Conservation (phyloP, 2,888 invertebrate species). For the Perizoma flavofasciatum region DNA sequence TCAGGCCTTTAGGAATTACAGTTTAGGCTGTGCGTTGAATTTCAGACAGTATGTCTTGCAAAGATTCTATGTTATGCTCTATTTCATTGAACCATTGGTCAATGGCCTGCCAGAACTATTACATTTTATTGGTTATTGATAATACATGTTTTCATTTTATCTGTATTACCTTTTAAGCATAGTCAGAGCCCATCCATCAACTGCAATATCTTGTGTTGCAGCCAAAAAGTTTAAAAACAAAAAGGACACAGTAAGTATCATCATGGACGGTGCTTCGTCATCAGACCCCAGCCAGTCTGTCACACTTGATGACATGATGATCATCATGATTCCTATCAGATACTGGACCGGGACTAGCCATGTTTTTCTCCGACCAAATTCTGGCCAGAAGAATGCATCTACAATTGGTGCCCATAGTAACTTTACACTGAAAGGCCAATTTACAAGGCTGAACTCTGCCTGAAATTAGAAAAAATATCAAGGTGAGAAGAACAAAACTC, state of each 20-base stretch:
- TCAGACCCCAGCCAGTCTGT: slow-evolving; percentile 90
- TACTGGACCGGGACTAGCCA: slow-evolving; percentile 98
- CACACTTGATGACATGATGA: slow-evolving; percentile 90
- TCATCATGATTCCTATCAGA: slow-evolving; percentile 94
- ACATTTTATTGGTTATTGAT: too few relatives aligned
- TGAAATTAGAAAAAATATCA: slow-evolving; percentile 60
- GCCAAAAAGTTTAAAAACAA: slow-evolving; percentile 97
- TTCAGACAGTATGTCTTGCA: too few relatives aligned
- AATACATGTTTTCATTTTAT: too few relatives aligned
- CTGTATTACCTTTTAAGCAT: slow-evolving; percentile 93
- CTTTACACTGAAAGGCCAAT: slow-evolving; percentile 97
- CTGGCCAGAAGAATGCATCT: slow-evolving; percentile 93
- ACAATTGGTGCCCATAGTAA: slow-evolving; percentile 99
- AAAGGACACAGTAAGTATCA: slow-evolving; percentile 92
- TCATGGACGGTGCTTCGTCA: slow-evolving; percentile 86
- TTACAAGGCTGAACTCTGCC: slow-evolving; percentile 96
- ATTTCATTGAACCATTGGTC: too few relatives aligned
- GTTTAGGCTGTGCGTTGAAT: too few relatives aligned
- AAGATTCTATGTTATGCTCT: too few relatives aligned
- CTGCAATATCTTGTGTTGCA: slow-evolving; percentile 99
- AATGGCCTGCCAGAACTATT: too few relatives aligned
- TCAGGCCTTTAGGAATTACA: too few relatives aligned
- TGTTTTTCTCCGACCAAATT: slow-evolving; percentile 96
- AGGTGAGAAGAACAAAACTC: too few relatives aligned
- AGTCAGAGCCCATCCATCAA: slow-evolving; percentile 99